Base-by-base conservation (phyloP, 2,113 vertebrate species). In the Pachypanchax playfairii region DNA sequence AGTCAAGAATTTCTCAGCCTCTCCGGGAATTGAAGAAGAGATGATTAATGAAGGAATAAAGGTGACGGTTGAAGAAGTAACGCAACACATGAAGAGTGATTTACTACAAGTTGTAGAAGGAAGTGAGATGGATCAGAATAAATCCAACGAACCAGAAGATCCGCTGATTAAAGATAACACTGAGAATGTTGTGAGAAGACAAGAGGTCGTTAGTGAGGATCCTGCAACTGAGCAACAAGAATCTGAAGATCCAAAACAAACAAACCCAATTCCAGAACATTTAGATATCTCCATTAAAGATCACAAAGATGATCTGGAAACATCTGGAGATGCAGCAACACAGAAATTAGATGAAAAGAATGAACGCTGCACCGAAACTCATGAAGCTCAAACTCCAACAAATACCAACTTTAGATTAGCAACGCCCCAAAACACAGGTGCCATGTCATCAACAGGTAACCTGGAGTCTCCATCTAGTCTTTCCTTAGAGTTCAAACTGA, bases 81-180 rank as follows among this genome's bases (percentile, higher is more conserved):
- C 90, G 73, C 89, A 92, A 80, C 90, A 91, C 0, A 85, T 82
- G n/a, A 84, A 90, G 18, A 72, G 89, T 48, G 85, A 56, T 35
- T 43, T 92, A 28, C 59, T 47, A 35, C 36, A 49, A 39, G 17
- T 44, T 31, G 70, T 35, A 18, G 24, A 70, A 25, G 11, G 5
- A 39, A 49, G 22, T 25, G 58, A 80, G 46, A 18, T 43, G 17
- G 10, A 39, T 59, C 24, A 70, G 58, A 44, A 47, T 44, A 14
- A 70, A 73, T 43, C 43, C 24, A 46, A 13, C 39, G 46, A 70
- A 33, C 31, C 17, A 20, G 62, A 73, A 36, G 43, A 52, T 18
- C 57, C 60, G 59, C 28, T 22, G 24, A 25, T 25, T 39, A 68
- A 72, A 50, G 55, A 70, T 1, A 51, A 15, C 25, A 35, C 1